Base-by-base conservation (phyloP, 1,140 invertebrate genomes). In the Pararge aegeria region DNA sequence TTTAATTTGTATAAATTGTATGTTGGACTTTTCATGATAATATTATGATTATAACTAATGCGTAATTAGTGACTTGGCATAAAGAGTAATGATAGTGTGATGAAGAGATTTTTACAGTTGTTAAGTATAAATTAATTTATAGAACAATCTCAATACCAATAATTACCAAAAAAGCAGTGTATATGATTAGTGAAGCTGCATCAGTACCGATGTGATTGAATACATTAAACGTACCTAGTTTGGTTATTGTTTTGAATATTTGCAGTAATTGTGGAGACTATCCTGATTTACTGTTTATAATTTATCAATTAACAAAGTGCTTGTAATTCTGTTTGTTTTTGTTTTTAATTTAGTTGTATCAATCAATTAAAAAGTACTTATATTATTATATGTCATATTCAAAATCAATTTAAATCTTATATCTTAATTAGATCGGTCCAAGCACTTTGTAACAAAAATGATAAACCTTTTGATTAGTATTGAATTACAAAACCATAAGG, bases 51-150 rank as follows among this genome's bases (percentile, higher is more conserved):
- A 88, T 85, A 85, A 86, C 79, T 87, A 86, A 86, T 87, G 87
- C 83, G 87, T 89, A 89, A 87, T 86, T 89, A 89, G 87, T 87
- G 82, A 87, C 83, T 87, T 84, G 78, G 78, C 71, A 76, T 88
- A 86, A 88, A 82, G 79, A 85, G 73, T 89, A 87, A 89, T 80
- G 78, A 84, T 84, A 87, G 84, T 87, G 83, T 83, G 83, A 89
- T 75, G 86, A 85, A 89, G 87, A 89, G 87, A 89, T 89, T 89
- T 89, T 89, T 89, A 87, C 87, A 87, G 83, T 89, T 87, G 86
- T 89, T 89, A 89, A 89, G 87, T 85, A 87, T 89, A 89, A 89
- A 87, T 89, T 89, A 87, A 87, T 87, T 89, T 87, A 89, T 89
- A 87, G 80, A 88, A 76, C 78, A 87, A 87, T 87, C 84, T 87